These are phyloP conservation scores for Onthophagus sagittarius DNA, from an alignment of 2,888 invertebrate genomes.

Conservation along the genomic window DNA sequence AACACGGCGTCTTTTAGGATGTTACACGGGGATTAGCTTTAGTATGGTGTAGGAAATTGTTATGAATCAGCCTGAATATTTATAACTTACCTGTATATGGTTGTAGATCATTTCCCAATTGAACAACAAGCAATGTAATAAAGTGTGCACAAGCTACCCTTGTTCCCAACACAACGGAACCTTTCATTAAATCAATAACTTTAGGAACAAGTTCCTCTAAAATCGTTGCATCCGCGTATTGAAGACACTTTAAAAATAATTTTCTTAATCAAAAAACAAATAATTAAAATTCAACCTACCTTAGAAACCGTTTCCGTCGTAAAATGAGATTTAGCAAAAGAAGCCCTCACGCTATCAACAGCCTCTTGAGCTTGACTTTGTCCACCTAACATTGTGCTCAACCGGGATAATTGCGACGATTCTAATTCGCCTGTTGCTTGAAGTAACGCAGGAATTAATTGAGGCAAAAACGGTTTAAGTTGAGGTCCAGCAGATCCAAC, in stretches of 20 bases:
- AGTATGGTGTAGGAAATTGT: no score
- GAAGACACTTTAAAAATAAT: slow-evolving; percentile 52
- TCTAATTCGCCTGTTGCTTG: slow-evolving; percentile 86
- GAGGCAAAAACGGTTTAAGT: slow-evolving; percentile 75
- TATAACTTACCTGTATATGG: slow-evolving; percentile 53
- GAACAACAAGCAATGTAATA: slow-evolving; percentile 61
- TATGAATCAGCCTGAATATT: neutral
- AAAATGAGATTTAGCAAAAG: slow-evolving; percentile 78
- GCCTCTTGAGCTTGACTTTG: slow-evolving; percentile 70
- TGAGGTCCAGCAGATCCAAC: slow-evolving; percentile 75
- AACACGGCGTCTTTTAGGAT: no score
- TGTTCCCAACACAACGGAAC: slow-evolving; percentile 77
- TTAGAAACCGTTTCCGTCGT: slow-evolving; percentile 85
- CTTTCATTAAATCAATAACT: slow-evolving; percentile 75
- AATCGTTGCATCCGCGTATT: slow-evolving; percentile 71
- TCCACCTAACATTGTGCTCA: slow-evolving; percentile 66
- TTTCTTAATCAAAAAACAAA: neutral
- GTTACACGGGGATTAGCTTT: no score
- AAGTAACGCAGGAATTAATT: slow-evolving; percentile 77
- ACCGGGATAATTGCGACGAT: slow-evolving; percentile 71
- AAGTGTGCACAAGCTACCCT: slow-evolving; percentile 80
- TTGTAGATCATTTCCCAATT: slow-evolving; percentile 53
- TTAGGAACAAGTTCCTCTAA: slow-evolving; percentile 78
- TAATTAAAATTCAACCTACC: slow-evolving; percentile 45
- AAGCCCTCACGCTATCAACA: slow-evolving; percentile 76